Evolutionary conservation across 2,113 vertebrate genomes (phyloP).

Genomic region (Acrocephalus kingi): DNA sequence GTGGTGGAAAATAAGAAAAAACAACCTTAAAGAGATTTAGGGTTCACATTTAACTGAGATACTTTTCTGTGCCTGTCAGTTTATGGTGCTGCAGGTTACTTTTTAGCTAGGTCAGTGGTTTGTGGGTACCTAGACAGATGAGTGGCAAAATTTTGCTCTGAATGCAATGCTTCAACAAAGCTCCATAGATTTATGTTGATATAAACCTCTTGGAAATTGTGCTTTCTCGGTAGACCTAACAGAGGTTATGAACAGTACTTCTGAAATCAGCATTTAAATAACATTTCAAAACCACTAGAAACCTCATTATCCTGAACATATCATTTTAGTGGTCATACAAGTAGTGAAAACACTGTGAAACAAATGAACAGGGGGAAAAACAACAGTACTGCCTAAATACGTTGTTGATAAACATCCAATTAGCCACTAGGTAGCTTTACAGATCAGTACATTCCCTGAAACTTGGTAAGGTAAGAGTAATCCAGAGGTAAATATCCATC

Average conservation of each 20-base stretch:
- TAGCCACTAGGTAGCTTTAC: constrained; percentile 4
- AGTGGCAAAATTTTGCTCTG: background rate
- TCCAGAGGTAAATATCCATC: constrained; percentile 4
- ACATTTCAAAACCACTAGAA: constrained; percentile 35
- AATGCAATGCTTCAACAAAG: background rate
- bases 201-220: constrained; percentile 14
- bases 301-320: constrained; percentile 4
- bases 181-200: background rate
- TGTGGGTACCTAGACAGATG: background rate
- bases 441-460: constrained; percentile 36
- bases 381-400: constrained; percentile 1
- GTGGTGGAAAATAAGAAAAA: background rate
- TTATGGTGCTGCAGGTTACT: background rate
- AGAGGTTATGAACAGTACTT: constrained; percentile 19
- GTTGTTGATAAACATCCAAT: constrained; percentile 34
- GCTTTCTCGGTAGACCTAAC: background rate
- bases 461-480: constrained; percentile 33
- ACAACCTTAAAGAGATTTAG: background rate
- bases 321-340: constrained; percentile 13
- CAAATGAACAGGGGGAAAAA: background rate
- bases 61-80: background rate
- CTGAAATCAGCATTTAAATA: constrained; percentile 61
- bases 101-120: background rate
- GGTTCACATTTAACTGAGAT: background rate
- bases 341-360: constrained; percentile 15